Conservation (phyloP, 2,888 invertebrate genomes). For the Odontocolon sp. region DNA sequence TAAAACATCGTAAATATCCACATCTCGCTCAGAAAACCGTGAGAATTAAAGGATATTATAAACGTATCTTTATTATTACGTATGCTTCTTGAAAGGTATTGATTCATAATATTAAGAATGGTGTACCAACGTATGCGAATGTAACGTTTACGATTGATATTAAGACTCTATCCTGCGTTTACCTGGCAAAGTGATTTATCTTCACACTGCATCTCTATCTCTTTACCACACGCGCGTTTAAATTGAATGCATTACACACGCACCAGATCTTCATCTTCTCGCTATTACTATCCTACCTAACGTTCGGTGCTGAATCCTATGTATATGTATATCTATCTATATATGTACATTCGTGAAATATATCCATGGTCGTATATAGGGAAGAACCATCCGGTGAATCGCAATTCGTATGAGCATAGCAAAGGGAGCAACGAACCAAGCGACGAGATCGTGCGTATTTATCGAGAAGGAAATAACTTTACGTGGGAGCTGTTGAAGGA, state of each 20-base stretch:
- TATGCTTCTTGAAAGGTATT: constrained; percentile 42
- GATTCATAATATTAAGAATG: constrained; percentile 52
- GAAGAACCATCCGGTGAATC: constrained; percentile 39
- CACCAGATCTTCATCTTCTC: constrained; percentile 19
- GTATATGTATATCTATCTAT: background rate
- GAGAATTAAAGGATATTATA: constrained; percentile 36
- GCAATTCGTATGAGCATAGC: constrained; percentile 34
- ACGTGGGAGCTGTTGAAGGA: constrained; percentile 62
- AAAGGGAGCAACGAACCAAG: constrained; percentile 1
- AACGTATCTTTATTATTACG: constrained; percentile 49
- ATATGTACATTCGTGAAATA: background rate
- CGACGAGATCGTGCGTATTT: constrained; percentile 17
- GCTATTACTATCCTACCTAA: background rate
- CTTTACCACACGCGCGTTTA: constrained; percentile 17
- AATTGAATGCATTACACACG: constrained; percentile 27
- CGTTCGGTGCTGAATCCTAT: background rate
- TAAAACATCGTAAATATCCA: constrained; percentile 27
- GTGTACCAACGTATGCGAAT: constrained; percentile 41
- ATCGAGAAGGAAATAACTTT: constrained; percentile 58
- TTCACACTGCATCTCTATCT: constrained; percentile 6
- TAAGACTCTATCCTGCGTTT: constrained; percentile 48
- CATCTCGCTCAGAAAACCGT: constrained; percentile 44
- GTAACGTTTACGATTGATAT: constrained; percentile 46
- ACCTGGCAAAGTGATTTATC: constrained; percentile 49
- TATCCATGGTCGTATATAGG: background rate